These are phyloP conservation scores for Siderastrea siderea DNA, from an alignment of 92 coral and sea anemone genomes.

Conservation along the genomic window DNA sequence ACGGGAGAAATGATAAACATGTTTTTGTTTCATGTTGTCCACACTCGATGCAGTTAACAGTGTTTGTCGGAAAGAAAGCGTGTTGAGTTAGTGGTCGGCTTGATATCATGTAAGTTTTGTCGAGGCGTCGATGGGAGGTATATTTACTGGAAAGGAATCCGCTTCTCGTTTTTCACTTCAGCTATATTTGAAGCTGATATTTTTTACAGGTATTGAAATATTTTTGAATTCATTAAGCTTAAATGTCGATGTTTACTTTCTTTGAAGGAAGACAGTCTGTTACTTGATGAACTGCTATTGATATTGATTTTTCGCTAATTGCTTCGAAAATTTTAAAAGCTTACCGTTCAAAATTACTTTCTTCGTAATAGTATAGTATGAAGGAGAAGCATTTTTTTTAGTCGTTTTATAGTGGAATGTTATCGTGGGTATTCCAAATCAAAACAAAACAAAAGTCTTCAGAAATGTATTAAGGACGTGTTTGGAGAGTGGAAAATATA, in stretches of 20 bases:
- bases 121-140: neutral
- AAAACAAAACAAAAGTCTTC: no score
- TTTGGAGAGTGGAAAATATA: no score
- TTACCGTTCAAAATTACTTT: neutral
- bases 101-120: neutral
- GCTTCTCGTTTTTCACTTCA: conserved; percentile 1
- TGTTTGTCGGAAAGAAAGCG: neutral
- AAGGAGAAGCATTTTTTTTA: no score
- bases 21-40: no score
- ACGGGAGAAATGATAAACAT: neutral
- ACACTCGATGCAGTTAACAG: neutral
- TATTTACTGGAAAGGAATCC: neutral
- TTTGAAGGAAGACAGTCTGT: neutral
- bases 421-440: no score
- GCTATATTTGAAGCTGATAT: neutral
- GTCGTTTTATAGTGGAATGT: no score
- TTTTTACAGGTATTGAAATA: neutral
- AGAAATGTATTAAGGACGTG: no score
- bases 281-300: neutral
- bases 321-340: neutral
- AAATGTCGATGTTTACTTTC: neutral
- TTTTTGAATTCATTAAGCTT: neutral
- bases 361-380: no score
- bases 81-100: neutral
- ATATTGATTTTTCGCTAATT: neutral